Evolutionary conservation across 2,113 vertebrate genomes (phyloP).

Genomic region (Cyphomyrus discorhynchus): DNA sequence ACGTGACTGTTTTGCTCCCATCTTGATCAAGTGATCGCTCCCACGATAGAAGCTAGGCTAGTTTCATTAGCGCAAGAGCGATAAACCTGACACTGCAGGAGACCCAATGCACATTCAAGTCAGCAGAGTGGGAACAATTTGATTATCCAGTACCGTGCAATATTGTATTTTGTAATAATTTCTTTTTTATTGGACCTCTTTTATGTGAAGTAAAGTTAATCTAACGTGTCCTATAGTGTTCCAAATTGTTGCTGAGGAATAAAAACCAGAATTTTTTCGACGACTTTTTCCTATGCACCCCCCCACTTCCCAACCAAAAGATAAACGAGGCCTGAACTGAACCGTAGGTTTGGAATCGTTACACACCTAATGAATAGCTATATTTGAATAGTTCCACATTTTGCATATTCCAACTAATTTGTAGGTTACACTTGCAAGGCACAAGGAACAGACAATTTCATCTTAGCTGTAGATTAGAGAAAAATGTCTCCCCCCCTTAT

Average conservation of each 20-base stretch:
- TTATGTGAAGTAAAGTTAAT: too few species aligned
- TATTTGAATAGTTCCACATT: neutral
- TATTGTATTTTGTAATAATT: neutral
- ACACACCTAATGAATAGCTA: neutral
- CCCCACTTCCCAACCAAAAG: neutral
- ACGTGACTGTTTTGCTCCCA: neutral
- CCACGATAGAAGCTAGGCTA: neutral
- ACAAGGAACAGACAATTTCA: slow-evolving; percentile 12
- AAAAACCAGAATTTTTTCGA: neutral
- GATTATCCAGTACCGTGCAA: neutral
- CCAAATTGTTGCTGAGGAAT: too few species aligned
- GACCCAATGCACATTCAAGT: neutral
- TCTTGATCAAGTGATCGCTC: neutral
- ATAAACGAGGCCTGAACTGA: neutral
- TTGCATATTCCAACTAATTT: neutral
- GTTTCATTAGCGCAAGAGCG: neutral
- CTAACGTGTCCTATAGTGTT: too few species aligned
- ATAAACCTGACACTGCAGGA: neutral
- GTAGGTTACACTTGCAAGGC: neutral
- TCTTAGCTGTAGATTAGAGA: slow-evolving; percentile 10
- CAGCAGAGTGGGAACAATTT: neutral
- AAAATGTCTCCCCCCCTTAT: neutral
- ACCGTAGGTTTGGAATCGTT: neutral
- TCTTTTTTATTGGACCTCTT: too few species aligned
- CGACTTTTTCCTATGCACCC: neutral